Evolutionary conservation across 2,797 vertebrate genomes (phyloP).

Genomic region (Delichon dasypus): DNA sequence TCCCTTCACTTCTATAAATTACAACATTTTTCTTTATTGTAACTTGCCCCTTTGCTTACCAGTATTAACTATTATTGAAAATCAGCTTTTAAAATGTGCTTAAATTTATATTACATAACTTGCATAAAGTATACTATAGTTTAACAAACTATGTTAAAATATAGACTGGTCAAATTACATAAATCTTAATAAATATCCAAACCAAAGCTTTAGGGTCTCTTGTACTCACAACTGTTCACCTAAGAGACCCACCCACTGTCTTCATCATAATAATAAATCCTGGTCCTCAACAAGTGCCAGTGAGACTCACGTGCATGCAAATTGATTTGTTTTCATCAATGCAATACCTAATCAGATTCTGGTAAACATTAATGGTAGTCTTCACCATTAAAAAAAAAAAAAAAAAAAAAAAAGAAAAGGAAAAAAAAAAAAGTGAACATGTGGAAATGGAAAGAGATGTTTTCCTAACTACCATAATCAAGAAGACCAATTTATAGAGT

Average conservation of each 20-base stretch:
- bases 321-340: not conserved
- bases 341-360: not conserved
- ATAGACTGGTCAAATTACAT: not conserved
- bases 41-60: not conserved
- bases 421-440: too few relatives aligned
- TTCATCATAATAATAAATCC: not conserved
- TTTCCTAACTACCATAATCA: not conserved
- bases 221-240: not conserved
- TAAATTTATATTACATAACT: not conserved
- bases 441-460: not conserved
- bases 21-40: not conserved
- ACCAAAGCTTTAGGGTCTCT: not conserved
- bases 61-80: not conserved
- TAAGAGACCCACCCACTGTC: not conserved
- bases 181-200: not conserved
- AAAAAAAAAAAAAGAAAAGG: too few relatives aligned
- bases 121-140: not conserved
- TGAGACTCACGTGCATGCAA: not conserved
- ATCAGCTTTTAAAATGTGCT: not conserved
- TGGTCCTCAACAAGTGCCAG: not conserved
- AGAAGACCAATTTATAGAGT: not conserved
- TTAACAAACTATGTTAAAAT: not conserved
- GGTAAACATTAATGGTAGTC: not conserved
- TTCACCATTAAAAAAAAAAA: not conserved
- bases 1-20: not conserved